Evolutionary conservation across 1,140 invertebrate species (phyloP), one percentile per base, ranked within the genome.

Genomic region (Anastrepha obliqua): DNA sequence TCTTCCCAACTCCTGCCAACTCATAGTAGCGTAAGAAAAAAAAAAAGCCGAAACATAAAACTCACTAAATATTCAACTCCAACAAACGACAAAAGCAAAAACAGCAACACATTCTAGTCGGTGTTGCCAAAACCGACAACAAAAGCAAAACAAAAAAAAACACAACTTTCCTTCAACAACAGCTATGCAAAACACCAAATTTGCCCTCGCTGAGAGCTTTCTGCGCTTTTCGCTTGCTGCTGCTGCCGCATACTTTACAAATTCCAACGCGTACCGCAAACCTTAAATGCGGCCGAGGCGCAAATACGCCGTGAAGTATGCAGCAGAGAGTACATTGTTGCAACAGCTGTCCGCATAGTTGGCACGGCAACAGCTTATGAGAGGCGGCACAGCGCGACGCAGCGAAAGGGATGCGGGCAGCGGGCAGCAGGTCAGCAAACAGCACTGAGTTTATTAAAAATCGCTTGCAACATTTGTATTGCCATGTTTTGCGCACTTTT

Each of bases 331-430:
- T 81, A 81, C 47, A 81, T 81, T 81, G 74, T 81, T 81, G 74
- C 74, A 81, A 81, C 74, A 81, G 74, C 74, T 81, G 74, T 81
- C 74, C 74, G 74, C 74, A 81, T 81, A 81, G 74, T 81, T 81
- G 74, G 74, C 47, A 47, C 74, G 47, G 44, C 74, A 55, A 51
- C 47, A 11, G 74, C 74, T 15, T n/a, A 42, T 11, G 47, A 4
- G 2, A 55, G 13, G 74, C 47, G 47, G 44, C 17, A 15, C 47
- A 55, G 47, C 47, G 15, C 8, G 15, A 9, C 13, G 47, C 6
- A 20, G 44, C 15, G 74, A 15, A n/a, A 13, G 7, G 29, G 29
- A 47, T 17, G 4, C 70, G 15, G 70, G 29, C 15, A 13, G 44
- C 51, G 70, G 47, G 70, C 13, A 29, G 70, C 64, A 74, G 17